These are phyloP conservation scores for Ctenodactylus gundi DNA, from an alignment of 2,113 vertebrate genomes.

Conservation along the genomic window DNA sequence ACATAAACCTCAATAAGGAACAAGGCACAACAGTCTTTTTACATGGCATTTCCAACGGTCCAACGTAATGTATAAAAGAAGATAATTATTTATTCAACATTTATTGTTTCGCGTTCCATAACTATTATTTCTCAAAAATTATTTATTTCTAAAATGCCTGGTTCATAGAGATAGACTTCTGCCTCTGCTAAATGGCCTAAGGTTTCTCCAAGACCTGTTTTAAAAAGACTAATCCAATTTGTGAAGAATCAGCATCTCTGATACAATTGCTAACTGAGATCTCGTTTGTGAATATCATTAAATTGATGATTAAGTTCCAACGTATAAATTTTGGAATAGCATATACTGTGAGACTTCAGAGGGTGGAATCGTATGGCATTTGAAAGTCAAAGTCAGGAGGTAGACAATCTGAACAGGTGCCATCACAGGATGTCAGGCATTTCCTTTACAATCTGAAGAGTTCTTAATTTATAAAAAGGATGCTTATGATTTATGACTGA, in stretches of 20 bases:
- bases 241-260: not conserved
- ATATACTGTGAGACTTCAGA: not conserved
- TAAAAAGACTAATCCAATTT: not conserved
- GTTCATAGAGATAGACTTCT: not conserved
- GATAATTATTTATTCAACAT: not conserved
- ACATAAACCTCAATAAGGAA: not conserved
- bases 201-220: not conserved
- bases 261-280: not conserved
- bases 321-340: not conserved
- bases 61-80: not conserved
- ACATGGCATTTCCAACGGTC: not conserved
- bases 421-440: not conserved
- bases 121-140: not conserved
- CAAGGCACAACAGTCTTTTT: not conserved
- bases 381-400: not conserved
- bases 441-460: not conserved
- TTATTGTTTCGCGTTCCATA: not conserved
- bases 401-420: not conserved
- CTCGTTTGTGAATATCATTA: not conserved
- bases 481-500: not conserved
- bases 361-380: not conserved
- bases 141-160: not conserved
- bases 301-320: not conserved
- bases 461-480: not conserved
- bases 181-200: not conserved